Evolutionary conservation across 1,140 invertebrate genomes (phyloP).

Genomic region (Trichoplusia ni): DNA sequence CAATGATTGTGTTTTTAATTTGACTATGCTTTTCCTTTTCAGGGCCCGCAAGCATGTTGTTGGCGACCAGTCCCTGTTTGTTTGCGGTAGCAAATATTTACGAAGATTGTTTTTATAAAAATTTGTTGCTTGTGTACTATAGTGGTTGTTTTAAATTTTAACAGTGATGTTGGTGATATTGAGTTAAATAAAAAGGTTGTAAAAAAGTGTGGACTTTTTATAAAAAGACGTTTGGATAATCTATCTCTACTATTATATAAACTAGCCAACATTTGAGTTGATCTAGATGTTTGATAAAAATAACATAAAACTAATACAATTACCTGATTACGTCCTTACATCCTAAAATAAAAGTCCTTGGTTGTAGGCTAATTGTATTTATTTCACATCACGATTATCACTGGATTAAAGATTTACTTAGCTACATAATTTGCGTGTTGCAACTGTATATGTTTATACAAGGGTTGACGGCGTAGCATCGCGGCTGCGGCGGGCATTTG

Average conservation of each 20-base stretch:
- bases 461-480: constrained; percentile 56
- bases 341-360: not conserved
- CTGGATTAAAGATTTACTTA: constrained; percentile 1
- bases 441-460: constrained; percentile 76
- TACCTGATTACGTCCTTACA: too few species aligned
- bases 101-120: not conserved
- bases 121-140: not conserved
- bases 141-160: not conserved
- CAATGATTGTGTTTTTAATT: too few species aligned
- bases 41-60: constrained; percentile 57
- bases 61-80: constrained; percentile 57
- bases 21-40: constrained; percentile 35
- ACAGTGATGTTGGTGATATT: constrained; percentile 10
- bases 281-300: too few species aligned
- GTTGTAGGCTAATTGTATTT: not conserved
- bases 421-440: constrained; percentile 69
- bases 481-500: constrained; percentile 46
- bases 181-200: constrained; percentile 11
- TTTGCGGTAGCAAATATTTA: constrained; percentile 40
- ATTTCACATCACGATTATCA: not conserved
- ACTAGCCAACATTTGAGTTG: too few species aligned
- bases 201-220: too few species aligned
- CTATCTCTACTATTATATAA: too few species aligned
- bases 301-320: too few species aligned
- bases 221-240: too few species aligned